Evolutionary conservation across 1,140 invertebrate species (phyloP), one percentile per base, ranked within the genome.

Genomic region (Riptortus pedestris): DNA sequence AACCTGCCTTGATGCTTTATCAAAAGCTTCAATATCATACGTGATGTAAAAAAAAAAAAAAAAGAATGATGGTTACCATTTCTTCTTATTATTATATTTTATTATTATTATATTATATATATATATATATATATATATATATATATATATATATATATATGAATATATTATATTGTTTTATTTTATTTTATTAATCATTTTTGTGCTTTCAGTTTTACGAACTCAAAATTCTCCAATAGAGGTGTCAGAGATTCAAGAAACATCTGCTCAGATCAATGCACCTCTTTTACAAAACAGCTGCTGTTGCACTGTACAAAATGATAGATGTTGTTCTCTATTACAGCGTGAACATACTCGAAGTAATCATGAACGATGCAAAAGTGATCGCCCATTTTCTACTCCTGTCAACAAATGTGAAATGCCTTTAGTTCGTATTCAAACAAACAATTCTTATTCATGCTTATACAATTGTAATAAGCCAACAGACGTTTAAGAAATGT

Each of bases 401-500:
- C 29, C 48, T 5, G 58, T 28, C 51, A 59, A 29, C 12, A 22
- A 58, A 14, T 59, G 14, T 18, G 33, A 38, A 27, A 45, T 43
- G 22, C 33, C 57, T 59, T 24, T 26, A 59, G 31, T 24, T 16
- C 45, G 55, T 47, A 64, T 64, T 59, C 63, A 55, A 26, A 47
- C 31, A 27, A 55, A 64, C 26, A 64, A 47, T 43, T 64, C 63
- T 27, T 59, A 59, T 24, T 38, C 57, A 29, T 64, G 63, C 47
- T 26, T 64, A 14, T 64, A 64, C 45, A 27, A 18, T 47, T 20
- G 14, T 26, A 7, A 31, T 45, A 64, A 59, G 33, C 63, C 63
- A 16, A 64, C 63, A 27, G 47, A 18, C 14, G 55, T 64, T 59
- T 64, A 55, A 64, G n/a, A n/a, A n/a, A n/a, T n/a, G n/a, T n/a